A percentile compares a stretch with the other conserved stretches of the same genome.
Conservation (phyloP, 2,113 vertebrate species). For the Dascyllus trimaculatus region DNA sequence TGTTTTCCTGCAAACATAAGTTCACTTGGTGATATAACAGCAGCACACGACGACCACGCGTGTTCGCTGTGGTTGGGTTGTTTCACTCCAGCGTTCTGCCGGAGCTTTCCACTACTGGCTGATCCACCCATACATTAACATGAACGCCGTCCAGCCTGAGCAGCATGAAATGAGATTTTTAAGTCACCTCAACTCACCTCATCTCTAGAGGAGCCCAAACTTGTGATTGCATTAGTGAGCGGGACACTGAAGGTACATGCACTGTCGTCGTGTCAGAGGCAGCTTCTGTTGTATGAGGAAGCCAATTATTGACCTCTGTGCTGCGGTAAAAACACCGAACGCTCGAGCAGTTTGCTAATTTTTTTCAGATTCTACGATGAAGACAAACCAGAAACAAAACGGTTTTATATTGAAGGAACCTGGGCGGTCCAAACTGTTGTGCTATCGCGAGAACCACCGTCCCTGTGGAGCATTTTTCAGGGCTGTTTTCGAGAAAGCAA, state of each 20-base stretch:
- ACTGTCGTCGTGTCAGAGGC: slow-evolving; percentile 11
- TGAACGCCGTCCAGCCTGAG: not conserved
- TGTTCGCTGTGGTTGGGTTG: not conserved
- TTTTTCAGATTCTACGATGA: no score
- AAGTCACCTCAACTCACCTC: slow-evolving; percentile 8
- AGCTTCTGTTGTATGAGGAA: slow-evolving; percentile 17
- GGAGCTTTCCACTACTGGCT: not conserved
- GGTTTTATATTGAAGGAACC: no score
- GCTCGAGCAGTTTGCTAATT: no score
- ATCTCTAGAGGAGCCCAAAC: slow-evolving; percentile 30
- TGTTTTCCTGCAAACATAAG: not conserved
- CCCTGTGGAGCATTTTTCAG: no score
- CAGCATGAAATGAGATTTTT: slow-evolving; percentile 20
- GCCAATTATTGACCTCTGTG: not conserved
- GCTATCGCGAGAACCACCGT: no score
- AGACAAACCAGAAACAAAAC: no score
- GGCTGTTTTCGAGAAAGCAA: no score
- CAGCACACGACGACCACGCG: not conserved
- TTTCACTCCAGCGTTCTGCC: not conserved
- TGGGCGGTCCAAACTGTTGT: no score
- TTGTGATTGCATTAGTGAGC: slow-evolving; percentile 38
- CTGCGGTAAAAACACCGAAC: no score
- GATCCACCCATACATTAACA: not conserved
- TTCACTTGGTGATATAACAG: not conserved
- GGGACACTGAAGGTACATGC: not conserved